Conservation (phyloP, 2,888 invertebrate genomes). For the Saturnia pavonia region DNA sequence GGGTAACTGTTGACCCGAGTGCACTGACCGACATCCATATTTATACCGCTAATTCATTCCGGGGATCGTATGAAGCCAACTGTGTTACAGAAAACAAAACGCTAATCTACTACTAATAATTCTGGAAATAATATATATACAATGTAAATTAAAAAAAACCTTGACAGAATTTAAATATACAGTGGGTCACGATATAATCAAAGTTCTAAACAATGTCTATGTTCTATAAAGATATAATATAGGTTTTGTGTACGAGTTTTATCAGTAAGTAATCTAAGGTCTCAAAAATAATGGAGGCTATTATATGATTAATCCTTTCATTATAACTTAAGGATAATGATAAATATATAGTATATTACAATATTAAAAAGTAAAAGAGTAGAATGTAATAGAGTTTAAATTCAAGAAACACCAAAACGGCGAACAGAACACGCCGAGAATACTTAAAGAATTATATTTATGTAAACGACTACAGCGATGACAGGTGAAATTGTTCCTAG, state of each 20-base stretch:
- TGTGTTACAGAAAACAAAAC: neutral
- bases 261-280: neutral
- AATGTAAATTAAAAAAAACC: neutral
- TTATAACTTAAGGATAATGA: neutral
- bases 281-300: neutral
- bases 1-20: conserved; percentile 60
- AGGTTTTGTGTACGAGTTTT: neutral
- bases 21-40: conserved; percentile 79
- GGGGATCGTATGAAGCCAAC: conserved; percentile 66
- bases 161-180: neutral
- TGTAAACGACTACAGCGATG: conserved; percentile 63
- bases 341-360: neutral
- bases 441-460: conserved; percentile 72
- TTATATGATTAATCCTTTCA: neutral
- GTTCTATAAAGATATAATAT: neutral
- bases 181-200: neutral
- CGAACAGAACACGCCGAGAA: conserved; percentile 59
- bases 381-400: conserved; percentile 59
- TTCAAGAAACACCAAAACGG: conserved; percentile 58
- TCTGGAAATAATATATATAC: neutral
- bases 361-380: neutral
- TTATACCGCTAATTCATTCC: conserved; percentile 77
- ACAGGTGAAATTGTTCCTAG: conserved; percentile 71
- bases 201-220: neutral
- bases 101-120: neutral